Percentiles rank a stretch among this genome's conserved stretches.
These are phyloP conservation scores for Gallinago jamesoni DNA, from an alignment of 2,113 vertebrate genomes.

Conservation along the genomic window DNA sequence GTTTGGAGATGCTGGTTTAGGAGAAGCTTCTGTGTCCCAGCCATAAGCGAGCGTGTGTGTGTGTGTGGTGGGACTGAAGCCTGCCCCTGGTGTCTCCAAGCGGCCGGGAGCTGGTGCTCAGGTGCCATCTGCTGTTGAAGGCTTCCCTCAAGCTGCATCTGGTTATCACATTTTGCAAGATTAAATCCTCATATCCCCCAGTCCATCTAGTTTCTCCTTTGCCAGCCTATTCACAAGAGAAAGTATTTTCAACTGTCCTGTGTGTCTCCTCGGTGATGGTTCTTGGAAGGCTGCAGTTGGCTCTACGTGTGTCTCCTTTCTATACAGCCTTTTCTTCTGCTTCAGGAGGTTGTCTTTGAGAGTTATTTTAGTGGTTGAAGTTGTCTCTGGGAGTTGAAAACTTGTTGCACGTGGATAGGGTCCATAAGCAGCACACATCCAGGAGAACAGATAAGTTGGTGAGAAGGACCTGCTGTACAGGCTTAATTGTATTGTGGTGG, in stretches of 20 bases:
- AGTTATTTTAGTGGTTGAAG: neutral
- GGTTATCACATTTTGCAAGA: neutral
- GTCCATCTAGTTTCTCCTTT: neutral
- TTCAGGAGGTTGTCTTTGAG: neutral
- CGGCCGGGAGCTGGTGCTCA: neutral
- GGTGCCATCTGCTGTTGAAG: constrained; percentile 7
- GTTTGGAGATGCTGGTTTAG: neutral
- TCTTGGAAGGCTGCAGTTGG: neutral
- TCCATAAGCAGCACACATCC: neutral
- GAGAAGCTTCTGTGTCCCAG: neutral
- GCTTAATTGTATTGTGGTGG: neutral
- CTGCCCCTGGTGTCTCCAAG: rapidly evolving
- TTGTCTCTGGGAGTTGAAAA: neutral
- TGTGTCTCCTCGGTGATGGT: neutral
- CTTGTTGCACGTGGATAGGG: neutral
- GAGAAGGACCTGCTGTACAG: neutral
- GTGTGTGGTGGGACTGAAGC: neutral
- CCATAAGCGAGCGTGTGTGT: rapidly evolving
- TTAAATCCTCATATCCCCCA: neutral
- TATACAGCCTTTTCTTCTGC: neutral
- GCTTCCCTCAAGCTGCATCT: neutral
- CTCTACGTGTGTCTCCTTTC: neutral
- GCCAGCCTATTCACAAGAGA: neutral
- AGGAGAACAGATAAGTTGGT: neutral
- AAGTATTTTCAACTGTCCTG: neutral